These are phyloP conservation scores for Drosophila picticornis DNA, from an alignment of 2,888 invertebrate species.

Conservation along the genomic window DNA sequence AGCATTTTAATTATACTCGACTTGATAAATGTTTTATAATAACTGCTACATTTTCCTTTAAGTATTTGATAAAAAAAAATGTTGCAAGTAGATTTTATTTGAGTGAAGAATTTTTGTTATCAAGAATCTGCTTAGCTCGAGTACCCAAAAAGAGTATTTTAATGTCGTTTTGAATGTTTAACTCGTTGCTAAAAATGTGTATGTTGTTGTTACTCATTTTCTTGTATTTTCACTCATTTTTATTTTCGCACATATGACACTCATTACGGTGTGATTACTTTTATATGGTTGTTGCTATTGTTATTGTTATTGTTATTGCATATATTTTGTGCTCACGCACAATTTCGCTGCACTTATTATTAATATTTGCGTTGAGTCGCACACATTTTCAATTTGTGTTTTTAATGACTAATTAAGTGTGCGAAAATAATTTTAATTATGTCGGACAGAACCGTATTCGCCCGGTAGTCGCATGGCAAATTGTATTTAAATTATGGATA, in stretches of 20 bases:
- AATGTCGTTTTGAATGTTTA: background rate
- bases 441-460: conserved; percentile 48
- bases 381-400: conserved; percentile 72
- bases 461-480: conserved; percentile 57
- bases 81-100: background rate
- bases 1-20: too few relatives aligned
- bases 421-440: conserved; percentile 79
- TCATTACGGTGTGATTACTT: conserved; percentile 67
- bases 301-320: conserved; percentile 54
- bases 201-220: background rate
- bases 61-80: background rate
- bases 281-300: conserved; percentile 53
- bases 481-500: conserved; percentile 48
- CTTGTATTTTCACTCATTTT: conserved; percentile 1
- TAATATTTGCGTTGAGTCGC: conserved; percentile 58
- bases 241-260: conserved; percentile 61
- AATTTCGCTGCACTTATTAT: conserved; percentile 70
- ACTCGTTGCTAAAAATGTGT: background rate
- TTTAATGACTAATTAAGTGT: conserved; percentile 82
- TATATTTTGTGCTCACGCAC: conserved; percentile 30
- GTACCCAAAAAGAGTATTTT: background rate
- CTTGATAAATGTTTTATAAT: too few relatives aligned
- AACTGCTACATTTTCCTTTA: too few relatives aligned
- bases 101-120: background rate
- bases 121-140: background rate